Evolutionary conservation across 2,888 invertebrate species (phyloP), one percentile per base, ranked within the genome.

Genomic region (Anoplius nigerrimus): DNA sequence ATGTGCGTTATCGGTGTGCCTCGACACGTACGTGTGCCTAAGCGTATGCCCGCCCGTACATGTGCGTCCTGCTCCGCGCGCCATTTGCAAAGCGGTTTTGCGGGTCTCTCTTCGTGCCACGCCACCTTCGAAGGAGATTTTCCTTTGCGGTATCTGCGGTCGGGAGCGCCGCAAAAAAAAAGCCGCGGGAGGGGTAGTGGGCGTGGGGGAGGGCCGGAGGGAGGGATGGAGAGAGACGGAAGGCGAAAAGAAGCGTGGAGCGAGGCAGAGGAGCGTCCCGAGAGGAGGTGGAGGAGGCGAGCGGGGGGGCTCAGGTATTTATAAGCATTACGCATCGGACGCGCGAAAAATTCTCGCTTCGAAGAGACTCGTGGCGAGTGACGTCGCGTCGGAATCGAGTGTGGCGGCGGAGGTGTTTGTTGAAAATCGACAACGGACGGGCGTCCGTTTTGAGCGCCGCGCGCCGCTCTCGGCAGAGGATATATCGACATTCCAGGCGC

Each of bases 41-140:
- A 11, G 5, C 8, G 4, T 34, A 20, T 16, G 46, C 42, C 8
- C 34, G 6, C 27, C 11, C 34, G 34, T 58, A 52, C 54, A 61
- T 53, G 27, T 11, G 20, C 24, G 13, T 43, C n/a, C 42, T 51
- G 27, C 46, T 34, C 45, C 22, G 27, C 16, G 13, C 66, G 54
- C 66, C 73, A 69, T 77, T 75, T 71, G 69, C 66, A 21, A 16
- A 56, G 45, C 65, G 57, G 67, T 63, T 70, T 63, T 22, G 55
- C 62, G 62, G 64, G 48, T 48, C 18, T 34, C n/a, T n/a, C 42
- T 20, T 13, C 42, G 16, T n/a, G 48, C 43, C 34, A n/a, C 43
- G 43, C 34, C 42, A 11, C 34, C 51, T 54, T 43, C 18, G 16
- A n/a, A 48, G 53, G 22, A 55, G 63, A 64, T 59, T 72, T 65